A percentile compares a stretch with the other conserved stretches of the same genome.
These are phyloP conservation scores for Ptychadena robeensis DNA, from an alignment of 2,797 vertebrate genomes.

Conservation along the genomic window DNA sequence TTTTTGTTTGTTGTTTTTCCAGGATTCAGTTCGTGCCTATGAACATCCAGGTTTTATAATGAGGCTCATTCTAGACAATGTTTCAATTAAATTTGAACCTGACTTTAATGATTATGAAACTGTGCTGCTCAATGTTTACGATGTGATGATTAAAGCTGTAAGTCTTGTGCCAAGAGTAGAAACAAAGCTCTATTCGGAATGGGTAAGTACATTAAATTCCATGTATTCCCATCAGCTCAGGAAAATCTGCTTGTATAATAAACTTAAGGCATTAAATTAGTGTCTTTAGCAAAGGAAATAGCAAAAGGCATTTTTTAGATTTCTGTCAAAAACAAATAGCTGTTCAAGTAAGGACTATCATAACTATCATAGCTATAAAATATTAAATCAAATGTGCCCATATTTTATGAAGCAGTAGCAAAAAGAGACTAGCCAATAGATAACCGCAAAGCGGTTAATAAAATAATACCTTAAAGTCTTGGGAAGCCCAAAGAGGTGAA, in stretches of 20 bases:
- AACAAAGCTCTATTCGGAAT: conserved; percentile 80
- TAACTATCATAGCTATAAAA: too few species aligned
- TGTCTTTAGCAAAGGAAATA: background rate
- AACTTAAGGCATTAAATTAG: background rate
- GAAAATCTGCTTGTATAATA: background rate
- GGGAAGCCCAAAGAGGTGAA: too few species aligned
- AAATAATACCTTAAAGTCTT: too few species aligned
- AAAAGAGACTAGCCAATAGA: too few species aligned
- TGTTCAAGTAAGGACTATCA: too few species aligned
- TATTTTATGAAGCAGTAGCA: too few species aligned
- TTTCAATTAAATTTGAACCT: conserved; percentile 81
- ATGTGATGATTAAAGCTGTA: conserved; percentile 81
- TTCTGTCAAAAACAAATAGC: background rate
- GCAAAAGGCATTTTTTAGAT: background rate
- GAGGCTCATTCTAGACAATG: conserved; percentile 79
- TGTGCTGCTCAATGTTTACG: conserved; percentile 77
- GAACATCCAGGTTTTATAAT: conserved; percentile 84
- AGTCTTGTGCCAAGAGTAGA: conserved; percentile 83
- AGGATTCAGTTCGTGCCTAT: conserved; percentile 76
- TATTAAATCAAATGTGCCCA: too few species aligned
- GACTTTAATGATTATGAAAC: conserved; percentile 77
- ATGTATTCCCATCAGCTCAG: background rate
- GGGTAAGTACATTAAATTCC: conserved; percentile 75
- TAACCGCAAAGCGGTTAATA: too few species aligned
- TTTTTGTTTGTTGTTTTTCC: conserved; percentile 13